Conservation (phyloP, 2,888 invertebrate species). For the Pyrrhosoma nymphula region DNA sequence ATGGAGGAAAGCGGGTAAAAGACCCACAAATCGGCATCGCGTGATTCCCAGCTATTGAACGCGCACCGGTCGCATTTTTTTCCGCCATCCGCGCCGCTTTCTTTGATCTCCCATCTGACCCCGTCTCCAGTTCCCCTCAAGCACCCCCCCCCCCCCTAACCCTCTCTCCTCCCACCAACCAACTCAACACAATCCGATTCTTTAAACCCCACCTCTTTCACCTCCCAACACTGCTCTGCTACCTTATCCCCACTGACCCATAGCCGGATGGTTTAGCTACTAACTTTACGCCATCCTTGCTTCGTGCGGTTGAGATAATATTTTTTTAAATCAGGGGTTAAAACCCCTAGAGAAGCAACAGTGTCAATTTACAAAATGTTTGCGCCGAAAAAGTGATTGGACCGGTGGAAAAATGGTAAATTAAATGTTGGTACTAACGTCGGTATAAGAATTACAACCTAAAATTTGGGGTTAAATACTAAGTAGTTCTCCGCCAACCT, state of each 20-base stretch:
- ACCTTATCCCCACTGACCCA: neutral
- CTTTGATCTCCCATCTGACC: neutral
- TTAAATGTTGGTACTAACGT: too few species aligned
- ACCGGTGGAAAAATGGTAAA: neutral
- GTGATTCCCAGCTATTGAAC: conserved; percentile 37
- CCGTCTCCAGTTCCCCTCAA: neutral
- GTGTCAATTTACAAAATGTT: neutral
- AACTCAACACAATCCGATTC: neutral
- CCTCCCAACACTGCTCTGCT: too few species aligned
- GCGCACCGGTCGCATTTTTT: conserved; percentile 2
- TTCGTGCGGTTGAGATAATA: neutral
- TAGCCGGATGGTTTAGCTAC: neutral
- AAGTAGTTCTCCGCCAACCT: too few species aligned
- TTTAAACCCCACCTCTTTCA: neutral
- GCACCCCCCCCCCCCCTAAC: neutral
- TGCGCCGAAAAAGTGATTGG: neutral
- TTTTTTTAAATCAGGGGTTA: neutral
- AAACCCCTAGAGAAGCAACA: neutral
- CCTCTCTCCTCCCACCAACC: neutral
- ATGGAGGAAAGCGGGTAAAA: neutral
- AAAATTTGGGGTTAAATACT: too few species aligned
- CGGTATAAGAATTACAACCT: too few species aligned
- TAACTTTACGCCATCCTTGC: too few species aligned
- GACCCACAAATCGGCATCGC: conserved; percentile 50
- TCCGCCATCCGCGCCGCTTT: neutral